These are phyloP conservation scores for Capra hircus DNA, from an alignment of 2,113 vertebrate species.

Conservation along the genomic window DNA sequence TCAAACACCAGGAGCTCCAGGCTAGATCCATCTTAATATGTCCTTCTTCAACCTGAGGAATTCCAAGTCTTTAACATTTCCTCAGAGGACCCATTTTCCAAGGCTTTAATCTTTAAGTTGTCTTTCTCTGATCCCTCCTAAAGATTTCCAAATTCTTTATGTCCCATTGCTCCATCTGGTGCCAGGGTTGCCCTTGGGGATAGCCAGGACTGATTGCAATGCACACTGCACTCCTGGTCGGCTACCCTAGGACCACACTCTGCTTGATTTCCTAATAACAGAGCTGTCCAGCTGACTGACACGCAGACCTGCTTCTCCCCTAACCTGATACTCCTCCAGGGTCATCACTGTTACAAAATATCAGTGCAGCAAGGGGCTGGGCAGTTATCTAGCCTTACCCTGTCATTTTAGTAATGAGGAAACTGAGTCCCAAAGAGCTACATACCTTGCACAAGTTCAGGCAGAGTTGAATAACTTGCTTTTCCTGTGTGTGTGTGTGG, in stretches of 20 bases:
- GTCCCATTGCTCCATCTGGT: neutral
- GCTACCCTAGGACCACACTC: neutral
- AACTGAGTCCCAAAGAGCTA: constrained; percentile 37
- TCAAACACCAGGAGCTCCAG: neutral
- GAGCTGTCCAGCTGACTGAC: constrained; percentile 16
- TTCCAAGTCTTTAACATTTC: neutral
- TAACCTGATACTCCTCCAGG: neutral
- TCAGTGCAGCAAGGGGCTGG: constrained; percentile 25
- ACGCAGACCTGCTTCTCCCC: neutral
- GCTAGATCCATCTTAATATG: neutral
- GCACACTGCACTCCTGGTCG: neutral
- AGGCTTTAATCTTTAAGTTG: neutral
- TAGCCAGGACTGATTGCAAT: neutral
- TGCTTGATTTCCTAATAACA: constrained; percentile 37
- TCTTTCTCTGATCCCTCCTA: neutral
- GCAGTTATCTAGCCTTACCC: neutral
- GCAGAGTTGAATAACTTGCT: neutral
- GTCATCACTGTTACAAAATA: constrained; percentile 11
- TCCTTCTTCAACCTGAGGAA: neutral
- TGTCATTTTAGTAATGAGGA: constrained; percentile 52
- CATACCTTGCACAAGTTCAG: neutral
- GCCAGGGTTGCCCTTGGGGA: neutral
- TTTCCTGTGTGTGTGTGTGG: neutral
- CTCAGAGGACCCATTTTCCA: neutral
- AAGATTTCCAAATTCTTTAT: constrained; percentile 2